Evolutionary conservation across 2,888 invertebrate genomes (phyloP).

Genomic region (Hirtodrosophila duncani): DNA sequence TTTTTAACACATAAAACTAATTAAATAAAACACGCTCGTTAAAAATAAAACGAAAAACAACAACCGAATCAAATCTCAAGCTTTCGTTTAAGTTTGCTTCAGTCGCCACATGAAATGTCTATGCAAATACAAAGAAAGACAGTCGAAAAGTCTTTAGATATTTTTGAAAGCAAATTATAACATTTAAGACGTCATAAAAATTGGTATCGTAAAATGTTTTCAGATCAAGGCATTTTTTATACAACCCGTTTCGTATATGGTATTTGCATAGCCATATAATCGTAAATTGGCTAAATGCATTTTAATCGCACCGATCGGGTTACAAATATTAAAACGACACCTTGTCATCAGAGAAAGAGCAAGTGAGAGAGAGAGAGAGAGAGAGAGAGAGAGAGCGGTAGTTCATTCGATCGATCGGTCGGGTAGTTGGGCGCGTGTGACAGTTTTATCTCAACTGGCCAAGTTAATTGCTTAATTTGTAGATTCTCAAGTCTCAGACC

Average conservation of each 20-base stretch:
- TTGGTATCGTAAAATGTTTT: slow-evolving; percentile 21
- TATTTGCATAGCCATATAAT: slow-evolving; percentile 61
- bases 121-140: slow-evolving; percentile 36
- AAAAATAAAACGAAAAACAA: slow-evolving; percentile 20
- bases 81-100: slow-evolving; percentile 31
- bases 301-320: slow-evolving; percentile 41
- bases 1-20: slow-evolving; percentile 52
- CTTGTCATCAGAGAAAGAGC: slow-evolving; percentile 9
- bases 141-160: slow-evolving; percentile 44
- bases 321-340: slow-evolving; percentile 41
- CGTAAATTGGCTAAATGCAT: slow-evolving; percentile 42
- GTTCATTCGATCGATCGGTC: too few species aligned
- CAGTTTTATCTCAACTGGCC: slow-evolving; percentile 66
- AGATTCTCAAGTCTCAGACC: slow-evolving; percentile 20
- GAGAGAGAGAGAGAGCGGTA: not conserved
- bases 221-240: slow-evolving; percentile 16
- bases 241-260: slow-evolving; percentile 22
- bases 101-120: slow-evolving; percentile 38
- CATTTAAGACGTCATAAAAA: slow-evolving; percentile 54
- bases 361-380: not conserved
- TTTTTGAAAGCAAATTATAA: slow-evolving; percentile 68
- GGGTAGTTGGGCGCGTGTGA: too few species aligned
- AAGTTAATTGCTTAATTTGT: slow-evolving; percentile 73
- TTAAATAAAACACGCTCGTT: slow-evolving; percentile 59
- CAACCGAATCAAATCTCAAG: slow-evolving; percentile 16